Percentiles rank a stretch among this genome's conserved stretches.
Conservation (phyloP, 2,113 vertebrate genomes). For the Columbina picui region DNA sequence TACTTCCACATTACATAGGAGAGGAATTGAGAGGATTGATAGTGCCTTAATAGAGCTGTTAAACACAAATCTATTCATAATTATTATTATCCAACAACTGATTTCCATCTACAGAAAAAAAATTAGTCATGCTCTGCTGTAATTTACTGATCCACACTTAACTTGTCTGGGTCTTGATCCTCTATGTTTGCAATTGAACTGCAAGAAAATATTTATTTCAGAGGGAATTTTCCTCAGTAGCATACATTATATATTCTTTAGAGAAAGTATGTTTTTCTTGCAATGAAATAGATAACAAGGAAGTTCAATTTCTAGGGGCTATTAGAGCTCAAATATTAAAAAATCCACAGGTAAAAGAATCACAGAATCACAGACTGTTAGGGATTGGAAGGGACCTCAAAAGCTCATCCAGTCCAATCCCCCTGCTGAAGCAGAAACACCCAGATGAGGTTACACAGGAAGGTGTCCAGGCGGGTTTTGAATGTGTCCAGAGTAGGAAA, state of each 20-base stretch:
- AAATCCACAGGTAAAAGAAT: background rate
- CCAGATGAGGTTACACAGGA: no score
- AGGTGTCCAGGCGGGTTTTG: no score
- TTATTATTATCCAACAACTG: background rate
- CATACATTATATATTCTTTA: background rate
- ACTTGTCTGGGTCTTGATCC: background rate
- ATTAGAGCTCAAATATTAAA: background rate
- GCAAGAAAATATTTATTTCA: background rate
- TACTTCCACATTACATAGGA: background rate
- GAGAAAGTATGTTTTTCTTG: background rate
- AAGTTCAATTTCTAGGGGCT: background rate
- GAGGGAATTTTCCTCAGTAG: background rate
- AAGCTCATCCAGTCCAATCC: no score
- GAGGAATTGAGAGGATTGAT: background rate
- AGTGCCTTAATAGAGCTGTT: slow-evolving; percentile 8
- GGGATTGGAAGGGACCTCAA: no score
- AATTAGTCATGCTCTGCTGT: background rate
- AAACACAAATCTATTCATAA: slow-evolving; percentile 8
- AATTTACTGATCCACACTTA: background rate
- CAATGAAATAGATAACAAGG: background rate
- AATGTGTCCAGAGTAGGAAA: no score
- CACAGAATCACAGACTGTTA: no score
- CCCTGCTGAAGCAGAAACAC: no score
- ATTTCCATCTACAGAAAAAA: background rate
- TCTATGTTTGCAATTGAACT: background rate